These are phyloP conservation scores for Ephestia elutella DNA, from an alignment of 1,140 invertebrate species.

Conservation along the genomic window DNA sequence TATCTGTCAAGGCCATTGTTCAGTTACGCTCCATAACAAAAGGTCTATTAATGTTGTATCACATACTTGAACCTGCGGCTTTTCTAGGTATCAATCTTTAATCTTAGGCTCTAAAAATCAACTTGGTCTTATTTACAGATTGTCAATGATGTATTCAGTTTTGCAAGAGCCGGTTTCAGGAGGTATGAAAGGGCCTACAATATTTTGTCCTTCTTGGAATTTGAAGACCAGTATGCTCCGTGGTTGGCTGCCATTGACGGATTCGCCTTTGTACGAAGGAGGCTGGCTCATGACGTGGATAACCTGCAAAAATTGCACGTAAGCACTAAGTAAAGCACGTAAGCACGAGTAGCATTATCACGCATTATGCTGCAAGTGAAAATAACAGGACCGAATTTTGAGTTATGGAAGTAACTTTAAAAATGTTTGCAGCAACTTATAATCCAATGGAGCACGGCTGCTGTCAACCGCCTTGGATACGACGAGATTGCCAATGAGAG, in stretches of 20 bases:
- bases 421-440: conserved; percentile 32
- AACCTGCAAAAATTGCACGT: conserved; percentile 39
- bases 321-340: conserved; percentile 11
- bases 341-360: no score
- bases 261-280: conserved; percentile 60
- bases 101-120: no score
- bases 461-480: conserved; percentile 45
- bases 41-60: no score
- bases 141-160: conserved; percentile 86
- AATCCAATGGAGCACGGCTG: conserved; percentile 31
- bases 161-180: conserved; percentile 70
- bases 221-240: conserved; percentile 79
- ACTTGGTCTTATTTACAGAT: conserved; percentile 57
- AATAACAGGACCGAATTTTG: no score
- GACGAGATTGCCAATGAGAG: conserved; percentile 28
- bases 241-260: conserved; percentile 79
- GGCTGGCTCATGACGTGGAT: conserved; percentile 43
- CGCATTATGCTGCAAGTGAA: no score
- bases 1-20: no score
- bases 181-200: conserved; percentile 74
- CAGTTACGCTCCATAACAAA: no score
- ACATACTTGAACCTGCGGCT: no score
- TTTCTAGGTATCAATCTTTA: no score
- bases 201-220: conserved; percentile 76
- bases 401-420: no score